phyloP scores from a whole-genome alignment of 2,888 invertebrate genomes.

The Ophion obscuratus region DNA sequence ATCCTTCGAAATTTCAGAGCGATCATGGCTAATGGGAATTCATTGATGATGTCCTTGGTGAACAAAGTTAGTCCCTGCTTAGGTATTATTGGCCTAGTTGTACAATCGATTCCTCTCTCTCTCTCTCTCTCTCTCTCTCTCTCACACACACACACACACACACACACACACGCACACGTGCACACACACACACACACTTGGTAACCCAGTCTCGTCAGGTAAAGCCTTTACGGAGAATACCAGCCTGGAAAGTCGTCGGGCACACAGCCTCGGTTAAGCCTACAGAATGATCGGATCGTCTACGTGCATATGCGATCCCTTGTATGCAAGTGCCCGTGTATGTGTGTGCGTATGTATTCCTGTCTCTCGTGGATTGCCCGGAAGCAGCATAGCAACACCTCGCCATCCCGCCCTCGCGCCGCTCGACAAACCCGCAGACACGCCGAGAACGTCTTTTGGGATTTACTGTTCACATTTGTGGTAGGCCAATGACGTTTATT shows the following conservation, averaged over 20 bases:
- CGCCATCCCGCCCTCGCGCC: background rate
- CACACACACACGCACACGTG: background rate
- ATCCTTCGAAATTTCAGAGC: background rate
- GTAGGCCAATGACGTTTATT: constrained; percentile 67
- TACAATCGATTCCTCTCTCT: constrained; percentile 45
- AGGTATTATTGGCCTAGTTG: constrained; percentile 54
- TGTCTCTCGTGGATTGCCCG: constrained; percentile 58
- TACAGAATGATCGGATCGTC: constrained; percentile 47
- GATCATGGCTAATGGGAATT: background rate
- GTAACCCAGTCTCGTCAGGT: constrained; percentile 48
- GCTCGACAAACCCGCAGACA: constrained; percentile 57
- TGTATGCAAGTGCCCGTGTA: background rate
- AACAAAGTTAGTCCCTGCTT: constrained; percentile 35
- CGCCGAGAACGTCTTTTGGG: constrained; percentile 67
- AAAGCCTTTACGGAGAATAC: constrained; percentile 55
- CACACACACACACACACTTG: background rate
- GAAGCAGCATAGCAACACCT: constrained; percentile 57
- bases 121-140: background rate
- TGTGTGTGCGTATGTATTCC: background rate
- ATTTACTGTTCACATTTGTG: constrained; percentile 68
- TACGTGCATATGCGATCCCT: constrained; percentile 1
- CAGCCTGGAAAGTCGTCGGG: constrained; percentile 44
- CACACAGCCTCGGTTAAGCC: constrained; percentile 58
- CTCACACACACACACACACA: background rate
- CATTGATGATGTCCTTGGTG: constrained; percentile 19